A percentile compares a stretch with the other conserved stretches of the same genome.
Conservation (phyloP, 1,140 invertebrate genomes). For the Cheumatopsyche charites region DNA sequence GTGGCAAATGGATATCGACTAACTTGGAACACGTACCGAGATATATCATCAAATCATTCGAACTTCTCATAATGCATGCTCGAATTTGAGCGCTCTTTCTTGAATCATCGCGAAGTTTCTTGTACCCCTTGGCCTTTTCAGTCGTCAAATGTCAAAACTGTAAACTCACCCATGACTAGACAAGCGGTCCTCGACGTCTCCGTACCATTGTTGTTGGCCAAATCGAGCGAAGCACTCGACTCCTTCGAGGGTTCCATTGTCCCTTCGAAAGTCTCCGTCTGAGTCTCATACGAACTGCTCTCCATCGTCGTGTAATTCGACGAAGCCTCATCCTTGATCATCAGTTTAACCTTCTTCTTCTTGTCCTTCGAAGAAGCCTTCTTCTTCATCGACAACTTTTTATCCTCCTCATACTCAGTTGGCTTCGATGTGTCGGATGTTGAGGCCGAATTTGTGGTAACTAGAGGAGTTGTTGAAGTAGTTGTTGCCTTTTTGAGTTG, state of each 20-base stretch:
- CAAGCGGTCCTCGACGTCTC: conserved; percentile 38
- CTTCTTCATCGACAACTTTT: conserved; percentile 7
- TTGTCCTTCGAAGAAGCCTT: conserved; percentile 19
- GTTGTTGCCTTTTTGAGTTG: conserved; percentile 3
- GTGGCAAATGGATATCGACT: too few species aligned
- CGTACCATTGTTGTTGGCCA: background rate
- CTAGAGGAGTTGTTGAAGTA: background rate
- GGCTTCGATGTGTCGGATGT: background rate
- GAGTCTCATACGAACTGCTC: conserved; percentile 10
- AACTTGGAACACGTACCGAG: too few species aligned
- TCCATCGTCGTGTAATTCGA: conserved; percentile 21
- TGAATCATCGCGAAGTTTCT: too few species aligned
- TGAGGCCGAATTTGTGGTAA: background rate
- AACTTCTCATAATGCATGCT: too few species aligned
- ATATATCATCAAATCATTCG: too few species aligned
- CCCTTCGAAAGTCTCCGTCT: conserved; percentile 34
- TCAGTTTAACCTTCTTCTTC: background rate
- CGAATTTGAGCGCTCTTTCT: too few species aligned
- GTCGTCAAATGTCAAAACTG: background rate
- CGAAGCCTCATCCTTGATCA: background rate
- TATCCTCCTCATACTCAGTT: background rate
- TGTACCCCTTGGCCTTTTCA: too few species aligned
- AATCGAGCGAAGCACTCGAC: background rate
- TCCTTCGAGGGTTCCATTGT: conserved; percentile 35
- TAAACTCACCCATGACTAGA: conserved; percentile 45